Conservation (phyloP, 2,888 invertebrate species). For the Parapristionchus giblindavisi region DNA sequence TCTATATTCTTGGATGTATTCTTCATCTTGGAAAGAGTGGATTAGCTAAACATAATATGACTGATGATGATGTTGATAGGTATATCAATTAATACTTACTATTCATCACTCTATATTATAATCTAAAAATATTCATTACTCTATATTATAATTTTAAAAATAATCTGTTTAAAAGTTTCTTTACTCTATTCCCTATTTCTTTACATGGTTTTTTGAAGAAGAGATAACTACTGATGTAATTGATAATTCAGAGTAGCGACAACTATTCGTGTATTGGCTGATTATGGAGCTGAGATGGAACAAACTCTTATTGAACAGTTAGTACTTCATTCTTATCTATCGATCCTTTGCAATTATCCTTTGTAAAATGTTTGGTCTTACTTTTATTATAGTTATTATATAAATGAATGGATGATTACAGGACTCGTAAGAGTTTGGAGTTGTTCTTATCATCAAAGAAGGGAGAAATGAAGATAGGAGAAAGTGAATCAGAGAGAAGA, state of each 20-base stretch:
- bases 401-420: neutral
- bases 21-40: constrained; percentile 85
- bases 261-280: constrained; percentile 36
- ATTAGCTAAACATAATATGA: constrained; percentile 75
- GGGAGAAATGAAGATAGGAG: constrained; percentile 59
- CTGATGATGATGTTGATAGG: constrained; percentile 93
- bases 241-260: constrained; percentile 23
- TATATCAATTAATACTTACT: too few relatives aligned
- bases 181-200: too few relatives aligned
- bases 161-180: too few relatives aligned
- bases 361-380: too few relatives aligned
- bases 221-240: neutral
- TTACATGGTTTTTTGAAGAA: neutral
- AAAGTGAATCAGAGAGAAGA: constrained; percentile 50
- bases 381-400: neutral
- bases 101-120: too few relatives aligned
- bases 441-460: constrained; percentile 78
- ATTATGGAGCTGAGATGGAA: constrained; percentile 38
- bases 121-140: too few relatives aligned
- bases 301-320: constrained; percentile 26
- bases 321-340: neutral
- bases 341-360: neutral
- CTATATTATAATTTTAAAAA: too few relatives aligned
- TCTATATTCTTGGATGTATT: constrained; percentile 87
- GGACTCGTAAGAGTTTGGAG: constrained; percentile 79